Conservation (phyloP, 2,888 invertebrate genomes). For the Pelosia muscerda region DNA sequence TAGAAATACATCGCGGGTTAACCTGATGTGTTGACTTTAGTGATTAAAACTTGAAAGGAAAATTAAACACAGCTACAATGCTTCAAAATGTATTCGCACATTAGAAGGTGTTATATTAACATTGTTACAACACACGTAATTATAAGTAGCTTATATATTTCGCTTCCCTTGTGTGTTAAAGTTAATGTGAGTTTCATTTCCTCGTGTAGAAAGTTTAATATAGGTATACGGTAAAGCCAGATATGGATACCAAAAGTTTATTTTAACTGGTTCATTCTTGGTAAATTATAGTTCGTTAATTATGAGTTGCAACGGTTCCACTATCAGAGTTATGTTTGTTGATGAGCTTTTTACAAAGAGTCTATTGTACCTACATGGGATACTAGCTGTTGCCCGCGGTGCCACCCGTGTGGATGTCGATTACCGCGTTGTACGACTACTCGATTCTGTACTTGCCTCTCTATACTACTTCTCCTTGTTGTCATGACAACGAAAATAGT, state of each 20-base stretch:
- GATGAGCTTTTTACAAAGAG: neutral
- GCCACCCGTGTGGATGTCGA: no score
- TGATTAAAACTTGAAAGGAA: neutral
- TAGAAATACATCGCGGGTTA: neutral
- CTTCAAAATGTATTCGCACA: slow-evolving; percentile 4
- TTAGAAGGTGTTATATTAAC: slow-evolving; percentile 4
- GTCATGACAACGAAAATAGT: no score
- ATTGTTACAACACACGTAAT: slow-evolving; percentile 1
- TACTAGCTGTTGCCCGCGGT: no score
- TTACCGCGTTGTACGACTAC: no score
- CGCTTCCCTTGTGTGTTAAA: neutral
- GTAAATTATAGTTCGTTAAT: slow-evolving; percentile 2
- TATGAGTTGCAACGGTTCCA: neutral
- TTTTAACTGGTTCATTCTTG: neutral
- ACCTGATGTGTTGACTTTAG: neutral
- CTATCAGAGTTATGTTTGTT: neutral
- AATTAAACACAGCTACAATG: neutral
- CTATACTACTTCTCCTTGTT: no score
- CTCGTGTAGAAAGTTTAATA: neutral
- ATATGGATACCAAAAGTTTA: neutral
- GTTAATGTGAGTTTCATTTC: slow-evolving; percentile 4
- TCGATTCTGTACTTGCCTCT: no score
- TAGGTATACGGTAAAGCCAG: neutral
- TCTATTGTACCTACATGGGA: no score
- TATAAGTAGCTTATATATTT: neutral